Conservation (phyloP, 1,140 invertebrate species). For the Aphaenogaster rudis region DNA sequence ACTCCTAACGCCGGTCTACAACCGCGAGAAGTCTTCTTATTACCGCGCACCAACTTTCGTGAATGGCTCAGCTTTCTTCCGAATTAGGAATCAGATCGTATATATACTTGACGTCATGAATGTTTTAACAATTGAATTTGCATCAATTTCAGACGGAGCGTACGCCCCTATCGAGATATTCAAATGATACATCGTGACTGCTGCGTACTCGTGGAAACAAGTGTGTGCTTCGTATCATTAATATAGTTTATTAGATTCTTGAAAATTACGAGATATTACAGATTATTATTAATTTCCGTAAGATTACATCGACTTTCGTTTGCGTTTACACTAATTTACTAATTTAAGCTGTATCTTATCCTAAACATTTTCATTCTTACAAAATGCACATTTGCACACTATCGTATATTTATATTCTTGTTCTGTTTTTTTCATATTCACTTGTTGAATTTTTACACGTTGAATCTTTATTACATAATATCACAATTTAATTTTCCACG, state of each 20-base stretch:
- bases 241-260: not conserved
- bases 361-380: not conserved
- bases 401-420: not conserved
- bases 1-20: constrained; percentile 29
- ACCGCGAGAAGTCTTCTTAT: constrained; percentile 46
- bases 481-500: not conserved
- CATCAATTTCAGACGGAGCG: not conserved
- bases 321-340: not conserved
- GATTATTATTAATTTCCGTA: not conserved
- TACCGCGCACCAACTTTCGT: constrained; percentile 33
- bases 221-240: not conserved
- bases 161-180: not conserved
- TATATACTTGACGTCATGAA: not conserved
- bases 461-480: not conserved
- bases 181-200: not conserved
- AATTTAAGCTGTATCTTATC: not conserved
- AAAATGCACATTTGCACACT: not conserved
- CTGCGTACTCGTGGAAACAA: not conserved
- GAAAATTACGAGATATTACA: not conserved
- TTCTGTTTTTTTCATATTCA: not conserved
- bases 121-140: not conserved
- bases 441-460: not conserved
- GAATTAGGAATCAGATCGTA: constrained; percentile 19
- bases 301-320: not conserved
- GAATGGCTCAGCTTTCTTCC: constrained; percentile 17